Percentiles rank a stretch among this genome's conserved stretches.
Evolutionary conservation across 1,140 invertebrate genomes (phyloP).

Genomic region (Lasioglossum albipes): DNA sequence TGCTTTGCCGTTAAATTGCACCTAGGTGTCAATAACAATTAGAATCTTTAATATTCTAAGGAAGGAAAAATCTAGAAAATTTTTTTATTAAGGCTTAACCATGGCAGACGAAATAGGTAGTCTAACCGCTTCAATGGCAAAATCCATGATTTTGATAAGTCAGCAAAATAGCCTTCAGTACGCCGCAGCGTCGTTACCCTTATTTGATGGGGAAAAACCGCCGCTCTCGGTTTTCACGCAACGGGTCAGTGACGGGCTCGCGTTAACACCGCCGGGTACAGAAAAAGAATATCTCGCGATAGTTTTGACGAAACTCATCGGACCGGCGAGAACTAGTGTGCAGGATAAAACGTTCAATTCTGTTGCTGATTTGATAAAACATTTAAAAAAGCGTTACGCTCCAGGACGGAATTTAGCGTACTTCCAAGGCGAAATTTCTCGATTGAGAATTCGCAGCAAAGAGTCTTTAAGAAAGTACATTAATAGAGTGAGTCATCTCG

Average conservation of each 20-base stretch:
- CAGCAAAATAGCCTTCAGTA: neutral
- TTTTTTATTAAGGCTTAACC: too few relatives aligned
- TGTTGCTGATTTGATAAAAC: neutral
- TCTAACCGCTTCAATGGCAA: neutral
- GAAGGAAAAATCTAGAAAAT: too few relatives aligned
- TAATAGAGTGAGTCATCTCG: neutral
- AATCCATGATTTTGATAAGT: neutral
- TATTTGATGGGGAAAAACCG: neutral
- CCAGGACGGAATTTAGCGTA: neutral
- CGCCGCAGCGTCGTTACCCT: neutral
- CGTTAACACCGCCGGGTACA: neutral
- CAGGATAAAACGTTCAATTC: neutral
- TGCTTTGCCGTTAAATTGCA: too few relatives aligned
- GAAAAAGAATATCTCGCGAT: neutral
- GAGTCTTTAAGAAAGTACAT: neutral
- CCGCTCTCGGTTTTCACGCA: neutral
- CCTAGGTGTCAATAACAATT: too few relatives aligned
- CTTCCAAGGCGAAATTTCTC: neutral
- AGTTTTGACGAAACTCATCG: neutral
- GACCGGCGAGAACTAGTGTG: neutral
- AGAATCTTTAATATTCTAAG: too few relatives aligned
- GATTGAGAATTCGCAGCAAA: neutral
- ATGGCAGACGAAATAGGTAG: neutral
- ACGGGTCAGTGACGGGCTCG: neutral
- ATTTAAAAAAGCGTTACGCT: neutral